Conservation (phyloP, 2,797 vertebrate species). For the Lagorchestes hirsutus region DNA sequence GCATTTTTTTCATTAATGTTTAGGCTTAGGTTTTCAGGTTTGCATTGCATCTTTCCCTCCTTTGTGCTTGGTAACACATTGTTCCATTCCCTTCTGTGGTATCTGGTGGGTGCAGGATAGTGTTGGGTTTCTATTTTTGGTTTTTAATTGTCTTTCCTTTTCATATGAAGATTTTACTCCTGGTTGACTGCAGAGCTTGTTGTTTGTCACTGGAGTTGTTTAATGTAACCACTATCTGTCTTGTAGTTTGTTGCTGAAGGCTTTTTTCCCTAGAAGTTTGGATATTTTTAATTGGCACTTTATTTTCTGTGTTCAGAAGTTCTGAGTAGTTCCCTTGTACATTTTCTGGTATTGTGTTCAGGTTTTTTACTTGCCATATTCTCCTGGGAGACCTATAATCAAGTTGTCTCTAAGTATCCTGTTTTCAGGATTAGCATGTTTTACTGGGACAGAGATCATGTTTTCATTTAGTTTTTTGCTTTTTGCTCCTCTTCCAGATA, state of each 20-base stretch:
- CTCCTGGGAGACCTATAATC: background rate
- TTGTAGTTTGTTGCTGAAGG: background rate
- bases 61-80: too few relatives aligned
- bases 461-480: background rate
- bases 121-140: background rate
- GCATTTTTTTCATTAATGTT: too few relatives aligned
- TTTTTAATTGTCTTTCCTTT: background rate
- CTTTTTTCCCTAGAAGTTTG: background rate
- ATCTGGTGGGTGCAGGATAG: background rate
- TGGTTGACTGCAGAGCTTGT: background rate
- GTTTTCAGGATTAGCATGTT: background rate
- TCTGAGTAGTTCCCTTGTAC: background rate
- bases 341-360: background rate
- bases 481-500: background rate
- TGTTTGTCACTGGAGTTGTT: background rate
- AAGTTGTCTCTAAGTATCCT: background rate
- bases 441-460: background rate
- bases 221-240: background rate
- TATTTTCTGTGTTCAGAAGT: background rate
- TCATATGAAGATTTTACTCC: background rate
- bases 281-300: background rate
- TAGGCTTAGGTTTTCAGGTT: too few relatives aligned
- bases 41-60: too few relatives aligned
- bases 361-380: background rate
- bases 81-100: background rate